Base-by-base conservation (phyloP, 2,888 invertebrate genomes). In the Alcis repandata region DNA sequence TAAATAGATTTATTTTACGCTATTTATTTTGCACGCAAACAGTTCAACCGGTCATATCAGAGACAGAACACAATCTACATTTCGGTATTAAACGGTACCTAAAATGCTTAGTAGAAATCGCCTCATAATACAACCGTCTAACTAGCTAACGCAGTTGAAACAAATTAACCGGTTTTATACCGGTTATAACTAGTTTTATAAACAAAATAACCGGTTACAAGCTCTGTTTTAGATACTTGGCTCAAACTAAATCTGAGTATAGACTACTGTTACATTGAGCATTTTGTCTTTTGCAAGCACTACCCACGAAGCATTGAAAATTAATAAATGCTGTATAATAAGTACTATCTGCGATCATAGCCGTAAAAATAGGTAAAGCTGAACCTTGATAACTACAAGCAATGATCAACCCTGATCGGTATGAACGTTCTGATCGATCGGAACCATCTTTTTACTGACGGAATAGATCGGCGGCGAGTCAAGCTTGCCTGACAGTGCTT, bases 391-490 rank as follows among this genome's bases (percentile, higher is more conserved):
- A 61, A 61, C 89, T 89, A 88, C 83, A 89, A 91, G 88, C 60
- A 56, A 70, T 46, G 63, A 71, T 90, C 89, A 92, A 7, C 88
- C 90, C 75, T 90, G 90, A 74, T 90, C 92, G 63, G 71, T 79
- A 67, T 86, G 85, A 60, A 74, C 67, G 63, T 82, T 84, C 63
- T 88, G 91, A 43, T 93, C 92, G 19, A 90, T 64, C 4, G 89
- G 84, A 2, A 89, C 72, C 80, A 88, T 86, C 69, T 93, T 94
- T 75, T 93, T 93, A 79, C 86, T 91, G 62, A 92, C 82, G 1
- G 93, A 90, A 68, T 93, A 94, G 1, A 93, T 90, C 0, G 92
- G 89, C 0, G 91, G 89, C 6, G 90, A 74, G 4, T 93, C 92
- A 0, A 89, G 70, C 64, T 90, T 91, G 0, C 90, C 90, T 3